Evolutionary conservation across 2,797 vertebrate genomes (phyloP), one percentile per base, ranked within the genome.

Genomic region (Mallotus villosus): DNA sequence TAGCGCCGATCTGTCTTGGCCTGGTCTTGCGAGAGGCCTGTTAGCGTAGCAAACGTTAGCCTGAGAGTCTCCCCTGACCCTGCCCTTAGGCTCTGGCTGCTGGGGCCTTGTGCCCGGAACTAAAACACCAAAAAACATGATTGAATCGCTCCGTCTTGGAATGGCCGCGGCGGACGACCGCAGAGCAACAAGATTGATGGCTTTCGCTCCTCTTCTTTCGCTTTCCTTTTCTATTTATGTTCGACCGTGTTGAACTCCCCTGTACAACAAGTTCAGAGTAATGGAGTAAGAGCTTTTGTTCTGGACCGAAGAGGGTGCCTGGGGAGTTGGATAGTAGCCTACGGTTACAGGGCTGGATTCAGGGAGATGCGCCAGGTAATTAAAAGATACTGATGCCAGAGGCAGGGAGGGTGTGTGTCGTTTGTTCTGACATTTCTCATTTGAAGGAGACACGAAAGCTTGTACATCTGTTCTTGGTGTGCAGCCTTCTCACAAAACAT

Each of bases 51-150:
- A 7, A 7, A 5, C 3, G 5, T n/a, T 55, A 55, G 51, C 25
- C 27, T 32, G 27, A 29, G 19, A 41, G n/a, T 22, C 34, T 41
- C 19, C 21, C 6, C 17, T 29, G 29, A n/a, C 51, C 34, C 27
- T 29, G 9, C 34, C 24, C 17, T n/a, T 17, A 57, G 21, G 66
- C 66, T 57, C 29, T 7, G 41, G 22, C 58, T 57, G n/a, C 32
- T 70, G 68, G 68, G 32, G 68, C 32, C 34, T 46, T 22, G 32
- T 60, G 68, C 58, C 68, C 58, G 19, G 68, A 70, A 21, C 34
- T 60, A 49, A 27, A 70, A 60, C 68, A 70, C 22, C 68, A 41
- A 59, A 58, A 25, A 70, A 70, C 61, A 24, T 61, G 58, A 70
- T 70, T 70, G 22, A 46, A 70, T 70, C 68, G 9, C 24, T 34